Conservation (phyloP, 1,140 invertebrate species). For the Papilio dardanus region DNA sequence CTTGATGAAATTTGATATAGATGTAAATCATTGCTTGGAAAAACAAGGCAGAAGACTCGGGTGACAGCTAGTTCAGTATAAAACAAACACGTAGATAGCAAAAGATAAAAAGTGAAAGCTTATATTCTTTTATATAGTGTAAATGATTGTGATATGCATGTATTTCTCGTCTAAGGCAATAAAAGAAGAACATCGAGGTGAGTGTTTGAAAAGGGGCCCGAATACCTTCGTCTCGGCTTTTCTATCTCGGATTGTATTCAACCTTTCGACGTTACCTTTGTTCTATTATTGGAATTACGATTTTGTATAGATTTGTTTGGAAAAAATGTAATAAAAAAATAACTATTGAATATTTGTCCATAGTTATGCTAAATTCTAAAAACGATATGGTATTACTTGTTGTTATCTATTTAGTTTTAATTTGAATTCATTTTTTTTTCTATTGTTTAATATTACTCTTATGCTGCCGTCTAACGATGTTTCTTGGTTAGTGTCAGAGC, state of each 20-base stretch:
- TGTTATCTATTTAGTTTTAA: too few species aligned
- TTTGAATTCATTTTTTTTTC: too few species aligned
- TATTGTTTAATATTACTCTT: too few species aligned
- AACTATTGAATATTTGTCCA: neutral
- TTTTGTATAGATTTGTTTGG: neutral
- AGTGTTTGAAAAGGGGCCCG: conserved; percentile 6
- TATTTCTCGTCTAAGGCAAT: neutral
- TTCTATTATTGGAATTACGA: conserved; percentile 10
- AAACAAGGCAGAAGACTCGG: too few species aligned
- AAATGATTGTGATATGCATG: neutral
- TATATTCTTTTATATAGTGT: neutral
- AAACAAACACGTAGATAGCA: too few species aligned
- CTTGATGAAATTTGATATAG: too few species aligned
- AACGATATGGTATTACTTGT: too few species aligned
- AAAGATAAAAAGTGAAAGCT: neutral
- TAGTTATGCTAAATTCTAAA: neutral
- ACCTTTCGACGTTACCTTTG: neutral
- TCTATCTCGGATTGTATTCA: conserved; percentile 7
- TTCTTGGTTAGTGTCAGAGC: too few species aligned
- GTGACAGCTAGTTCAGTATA: too few species aligned
- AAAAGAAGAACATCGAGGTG: neutral
- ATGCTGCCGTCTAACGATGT: too few species aligned
- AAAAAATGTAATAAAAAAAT: neutral
- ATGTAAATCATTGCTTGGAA: too few species aligned
- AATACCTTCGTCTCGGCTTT: neutral